Conservation (phyloP, 1,140 invertebrate species). For the Neoseiulus cucumeris region DNA sequence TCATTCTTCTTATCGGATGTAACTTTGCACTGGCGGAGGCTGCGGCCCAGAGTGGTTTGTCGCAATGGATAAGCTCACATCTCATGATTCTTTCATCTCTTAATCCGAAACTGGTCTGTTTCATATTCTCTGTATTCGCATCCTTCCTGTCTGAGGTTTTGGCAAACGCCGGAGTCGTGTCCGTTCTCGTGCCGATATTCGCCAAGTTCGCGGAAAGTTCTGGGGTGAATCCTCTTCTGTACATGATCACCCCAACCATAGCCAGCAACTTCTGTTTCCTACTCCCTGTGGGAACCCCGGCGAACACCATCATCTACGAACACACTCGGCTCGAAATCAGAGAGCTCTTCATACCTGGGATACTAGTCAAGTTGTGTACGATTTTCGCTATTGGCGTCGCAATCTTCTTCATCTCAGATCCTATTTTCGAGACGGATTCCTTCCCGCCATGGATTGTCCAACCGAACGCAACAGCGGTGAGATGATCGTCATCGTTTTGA, state of each 20-base stretch:
- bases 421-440: neutral
- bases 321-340: neutral
- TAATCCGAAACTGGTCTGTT: neutral
- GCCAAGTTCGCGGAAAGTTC: neutral
- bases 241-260: neutral
- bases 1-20: neutral
- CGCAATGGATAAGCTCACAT: constrained; percentile 35
- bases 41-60: constrained; percentile 35
- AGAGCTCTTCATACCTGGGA: neutral
- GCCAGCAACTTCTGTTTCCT: neutral
- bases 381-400: neutral
- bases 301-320: neutral
- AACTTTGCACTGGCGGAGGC: neutral
- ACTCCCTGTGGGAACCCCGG: neutral
- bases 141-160: neutral
- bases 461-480: neutral
- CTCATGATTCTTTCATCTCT: neutral
- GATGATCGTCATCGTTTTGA: no score
- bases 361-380: neutral
- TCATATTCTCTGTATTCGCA: neutral
- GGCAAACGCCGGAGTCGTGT: neutral
- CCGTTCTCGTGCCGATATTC: neutral
- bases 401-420: neutral
- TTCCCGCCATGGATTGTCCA: neutral
- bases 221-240: neutral